phyloP scores from a whole-genome alignment of 2,113 vertebrate genomes.

The Megaptera novaeangliae region DNA sequence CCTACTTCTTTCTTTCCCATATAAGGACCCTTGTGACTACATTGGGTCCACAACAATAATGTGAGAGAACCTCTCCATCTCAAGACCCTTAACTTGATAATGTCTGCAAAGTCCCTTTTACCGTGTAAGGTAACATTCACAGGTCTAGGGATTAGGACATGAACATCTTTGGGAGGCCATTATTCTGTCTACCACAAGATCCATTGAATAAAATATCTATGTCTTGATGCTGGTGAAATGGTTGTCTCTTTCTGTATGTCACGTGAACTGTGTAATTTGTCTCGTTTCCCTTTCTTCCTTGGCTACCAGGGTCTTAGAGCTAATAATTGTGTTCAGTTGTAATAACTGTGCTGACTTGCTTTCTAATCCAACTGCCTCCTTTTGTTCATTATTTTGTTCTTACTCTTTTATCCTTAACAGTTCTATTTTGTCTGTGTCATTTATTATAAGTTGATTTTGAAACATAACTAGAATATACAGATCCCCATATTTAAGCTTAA shows the following conservation, averaged over 20 bases:
- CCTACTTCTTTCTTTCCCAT: neutral
- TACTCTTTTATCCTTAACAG: neutral
- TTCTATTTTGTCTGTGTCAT: constrained; percentile 23
- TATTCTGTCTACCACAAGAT: neutral
- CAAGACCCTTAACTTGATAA: neutral
- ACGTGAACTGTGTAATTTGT: neutral
- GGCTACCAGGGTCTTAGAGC: neutral
- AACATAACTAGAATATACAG: constrained; percentile 13
- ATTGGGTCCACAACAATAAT: neutral
- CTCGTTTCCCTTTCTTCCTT: neutral
- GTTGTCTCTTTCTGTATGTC: neutral
- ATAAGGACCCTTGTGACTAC: neutral
- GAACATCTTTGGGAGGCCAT: neutral
- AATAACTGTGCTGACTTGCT: neutral
- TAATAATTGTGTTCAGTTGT: neutral
- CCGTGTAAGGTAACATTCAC: neutral
- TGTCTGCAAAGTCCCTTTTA: neutral
- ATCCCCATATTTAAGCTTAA: constrained; percentile 5
- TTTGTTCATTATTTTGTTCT: constrained; percentile 9
- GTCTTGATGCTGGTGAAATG: neutral
- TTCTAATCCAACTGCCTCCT: neutral
- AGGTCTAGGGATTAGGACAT: neutral
- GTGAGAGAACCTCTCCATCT: neutral
- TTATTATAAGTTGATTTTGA: constrained; percentile 29
- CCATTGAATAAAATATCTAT: neutral